These are phyloP conservation scores for Rhinoraja longicauda DNA, from an alignment of 2,797 vertebrate species.

Conservation along the genomic window DNA sequence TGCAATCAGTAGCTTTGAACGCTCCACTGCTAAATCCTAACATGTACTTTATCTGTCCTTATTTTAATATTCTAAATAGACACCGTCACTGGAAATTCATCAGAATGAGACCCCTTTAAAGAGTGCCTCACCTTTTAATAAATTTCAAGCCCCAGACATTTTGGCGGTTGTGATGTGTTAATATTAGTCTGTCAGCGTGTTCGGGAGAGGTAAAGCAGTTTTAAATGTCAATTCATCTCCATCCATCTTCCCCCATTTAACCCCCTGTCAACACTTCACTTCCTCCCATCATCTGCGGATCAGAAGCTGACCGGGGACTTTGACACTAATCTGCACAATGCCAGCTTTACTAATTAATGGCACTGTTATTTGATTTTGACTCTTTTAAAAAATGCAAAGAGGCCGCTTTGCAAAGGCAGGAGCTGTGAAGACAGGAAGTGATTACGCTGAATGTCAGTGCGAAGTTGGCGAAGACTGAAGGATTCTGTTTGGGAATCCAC, in stretches of 20 bases:
- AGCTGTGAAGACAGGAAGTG: slow-evolving; percentile 44
- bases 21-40: slow-evolving; percentile 36
- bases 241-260: slow-evolving; percentile 58
- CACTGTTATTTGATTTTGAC: slow-evolving; percentile 49
- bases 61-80: slow-evolving; percentile 38
- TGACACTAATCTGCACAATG: slow-evolving; percentile 51
- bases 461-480: slow-evolving; percentile 27
- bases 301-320: slow-evolving; percentile 55
- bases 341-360: slow-evolving; percentile 56
- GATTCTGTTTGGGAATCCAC: neutral
- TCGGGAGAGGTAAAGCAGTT: slow-evolving; percentile 48
- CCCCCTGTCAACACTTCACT: slow-evolving; percentile 51
- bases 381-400: slow-evolving; percentile 48
- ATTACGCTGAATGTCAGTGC: slow-evolving; percentile 47
- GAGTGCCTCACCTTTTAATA: slow-evolving; percentile 39
- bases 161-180: slow-evolving; percentile 31
- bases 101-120: slow-evolving; percentile 37
- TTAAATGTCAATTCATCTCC: slow-evolving; percentile 56
- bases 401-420: slow-evolving; percentile 51
- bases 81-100: slow-evolving; percentile 36
- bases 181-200: slow-evolving; percentile 48
- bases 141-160: slow-evolving; percentile 30
- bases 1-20: slow-evolving; percentile 45
- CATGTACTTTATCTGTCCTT: slow-evolving; percentile 43
- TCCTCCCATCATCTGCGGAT: slow-evolving; percentile 50